Evolutionary conservation across 2,888 invertebrate genomes (phyloP), one percentile per base, ranked within the genome.

Genomic region (Agrypnus murinus): DNA sequence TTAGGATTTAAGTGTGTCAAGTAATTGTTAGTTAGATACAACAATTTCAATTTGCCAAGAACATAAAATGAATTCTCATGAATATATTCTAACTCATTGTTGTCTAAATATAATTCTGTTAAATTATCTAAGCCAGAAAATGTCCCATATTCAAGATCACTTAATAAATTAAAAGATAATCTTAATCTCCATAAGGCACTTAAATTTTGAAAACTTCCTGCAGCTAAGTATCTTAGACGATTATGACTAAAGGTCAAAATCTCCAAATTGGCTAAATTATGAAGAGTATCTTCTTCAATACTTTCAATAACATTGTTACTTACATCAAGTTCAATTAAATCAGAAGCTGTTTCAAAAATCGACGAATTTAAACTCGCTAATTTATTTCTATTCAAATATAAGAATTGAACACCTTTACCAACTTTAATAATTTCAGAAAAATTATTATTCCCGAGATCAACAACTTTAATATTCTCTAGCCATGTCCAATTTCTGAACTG

Each of bases 121-220:
- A 71, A 19, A 48, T 58, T 68, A 34, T 64, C 55, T 8, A 71
- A 38, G n/a, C 71, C 71, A 6, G 68, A 63, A 60, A 71, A 71
- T 12, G 67, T 68, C 14, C 71, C 71, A 60, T 57, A 71, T 46
- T 68, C 46, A 1, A 68, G 19, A 46, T 53, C 34, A 9, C 6
- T 25, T 19, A 68, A 32, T 8, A 12, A 31, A 60, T 71, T 71
- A 3, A 43, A n/a, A 4, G 71, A 71, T 10, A 71, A 53, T 4
- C 31, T n/a, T 19, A 71, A 50, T 25, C 50, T 34, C 19, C 40
- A 38, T 31, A 71, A 60, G 25, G 60, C 15, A 14, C 31, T 17
- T 15, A 62, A 43, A 38, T 71, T 62, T 7, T 38, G 10, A 25
- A 71, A 71, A 10, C 10, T 10, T 12, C 71, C 68, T 10, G 50